Evolutionary conservation across 2,113 vertebrate species (phyloP), one percentile per base, ranked within the genome.

Genomic region (Bubo scandiacus): DNA sequence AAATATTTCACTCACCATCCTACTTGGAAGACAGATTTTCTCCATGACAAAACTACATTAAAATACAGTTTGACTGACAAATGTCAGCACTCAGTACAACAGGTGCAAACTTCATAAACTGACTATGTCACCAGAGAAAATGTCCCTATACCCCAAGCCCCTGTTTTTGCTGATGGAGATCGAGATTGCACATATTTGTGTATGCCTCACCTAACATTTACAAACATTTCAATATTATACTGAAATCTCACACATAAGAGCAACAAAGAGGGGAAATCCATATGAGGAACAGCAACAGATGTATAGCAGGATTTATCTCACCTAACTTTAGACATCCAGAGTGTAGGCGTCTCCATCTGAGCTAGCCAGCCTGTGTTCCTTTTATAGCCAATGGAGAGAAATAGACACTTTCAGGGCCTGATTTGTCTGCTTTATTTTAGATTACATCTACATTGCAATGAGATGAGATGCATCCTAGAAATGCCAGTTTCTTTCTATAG

Each of bases 241-340:
- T 72, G 36, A 96, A 94, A 71, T 20, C 26, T 94, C 81, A 81
- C 34, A 47, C n/a, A 25, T 65, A 68, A 75, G 42, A 81, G 55
- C 45, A 92, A 91, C 86, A 87, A 92, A 95, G 80, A 74, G 11
- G 19, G 65, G 66, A 95, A 91, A 91, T 82, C 52, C 62, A 38
- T 75, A 54, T 85, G 90, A 95, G 40, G 83, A 96, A 62, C 66
- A 75, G 92, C 40, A 93, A 77, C 92, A 95, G 84, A 94, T 93
- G 84, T 49, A 80, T 68, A 40, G 43, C 73, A 85, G 84, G 49
- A 91, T 91, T 96, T 89, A 85, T 89, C 70, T 93, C 62, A 85
- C 90, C 84, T 93, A 95, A 93, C 87, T 94, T 96, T 90, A 96
- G 94, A 89, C 40, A 87, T 49, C 14, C 66, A 91, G 74, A 70